Conservation (phyloP, 2,113 vertebrate species). For the Saccopteryx leptura region DNA sequence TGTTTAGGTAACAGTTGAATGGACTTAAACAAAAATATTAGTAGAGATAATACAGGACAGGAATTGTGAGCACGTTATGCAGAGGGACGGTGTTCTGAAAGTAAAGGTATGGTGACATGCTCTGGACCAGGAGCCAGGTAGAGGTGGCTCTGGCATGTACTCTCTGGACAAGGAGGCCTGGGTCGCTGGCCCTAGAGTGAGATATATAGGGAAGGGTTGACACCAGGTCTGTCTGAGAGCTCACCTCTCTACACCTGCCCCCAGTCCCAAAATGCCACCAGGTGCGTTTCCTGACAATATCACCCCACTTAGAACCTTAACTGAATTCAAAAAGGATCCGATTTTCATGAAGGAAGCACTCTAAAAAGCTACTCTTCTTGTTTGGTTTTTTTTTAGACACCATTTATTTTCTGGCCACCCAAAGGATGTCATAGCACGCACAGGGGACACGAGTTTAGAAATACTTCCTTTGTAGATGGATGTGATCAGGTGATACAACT, state of each 20-base stretch:
- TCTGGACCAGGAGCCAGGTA: too few species aligned
- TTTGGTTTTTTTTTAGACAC: not conserved
- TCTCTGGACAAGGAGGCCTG: fast-evolving
- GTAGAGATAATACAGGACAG: fast-evolving
- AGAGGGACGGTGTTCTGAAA: not conserved
- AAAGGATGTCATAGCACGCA: not conserved
- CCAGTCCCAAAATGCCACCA: fast-evolving
- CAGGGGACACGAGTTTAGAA: not conserved
- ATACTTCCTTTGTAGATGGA: not conserved
- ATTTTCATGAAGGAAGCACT: not conserved
- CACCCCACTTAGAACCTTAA: not conserved
- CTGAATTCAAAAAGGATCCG: not conserved
- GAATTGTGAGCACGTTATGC: not conserved
- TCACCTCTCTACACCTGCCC: not conserved
- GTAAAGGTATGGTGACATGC: fast-evolving
- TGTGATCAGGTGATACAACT: not conserved
- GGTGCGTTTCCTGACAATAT: not conserved
- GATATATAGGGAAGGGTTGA: not conserved
- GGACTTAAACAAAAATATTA: not conserved
- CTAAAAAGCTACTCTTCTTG: not conserved
- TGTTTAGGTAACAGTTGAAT: not conserved
- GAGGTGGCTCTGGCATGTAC: not conserved
- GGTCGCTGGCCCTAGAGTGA: not conserved
- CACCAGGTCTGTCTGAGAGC: not conserved
- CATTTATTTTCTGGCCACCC: not conserved